Base-by-base conservation (phyloP, 2,888 invertebrate species). In the Limnephilus lunatus region DNA sequence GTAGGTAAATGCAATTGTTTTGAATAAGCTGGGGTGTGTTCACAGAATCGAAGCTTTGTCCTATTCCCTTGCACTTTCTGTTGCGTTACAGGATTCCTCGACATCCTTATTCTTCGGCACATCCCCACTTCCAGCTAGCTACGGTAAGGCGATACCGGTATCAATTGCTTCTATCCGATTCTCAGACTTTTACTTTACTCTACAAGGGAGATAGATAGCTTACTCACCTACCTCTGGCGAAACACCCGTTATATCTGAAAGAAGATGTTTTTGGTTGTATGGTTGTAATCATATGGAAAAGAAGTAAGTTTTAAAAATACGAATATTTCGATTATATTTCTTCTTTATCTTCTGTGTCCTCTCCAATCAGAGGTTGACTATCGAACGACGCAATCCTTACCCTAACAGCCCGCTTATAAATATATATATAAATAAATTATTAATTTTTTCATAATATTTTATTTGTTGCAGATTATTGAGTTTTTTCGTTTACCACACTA, bases 101-200 rank as follows among this genome's bases (percentile, higher is more conserved):
- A 48, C 7, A 68, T 68, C 68, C 68, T 25, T 68, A 53, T 87
- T 87, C 31, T 32, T 53, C 31, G 53, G 53, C 87, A 87, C 87
- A 48, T 19, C 31, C 31, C 68, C 87, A 68, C 87, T 83, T 25
- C 12, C 35, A 32, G 30, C 87, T 68, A 68, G 68, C 48, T 44
- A 44, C 11, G 3, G 14, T 48, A 48, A 68, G n/a, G 68, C 68
- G n/a, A 68, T 68, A 68, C 25, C 68, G 68, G 9, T 68, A 48
- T 31, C 91, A 85, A 92, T 92, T 93, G 91, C 91, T 89, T 81
- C 86, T 85, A 91, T 90, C 92, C 91, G 89, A 93, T 93, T 93
- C 88, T 86, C 82, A 53, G 19, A 19, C 53, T 53, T 53, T 53
- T 15, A 53, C 53, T 68, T 25, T 7, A 2, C 68, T 25, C 68